Percentiles rank a stretch among this genome's conserved stretches.
These are phyloP conservation scores for Antedon mediterranea DNA, from an alignment of 53 echinoderm and acorn worm genomes.

Conservation along the genomic window DNA sequence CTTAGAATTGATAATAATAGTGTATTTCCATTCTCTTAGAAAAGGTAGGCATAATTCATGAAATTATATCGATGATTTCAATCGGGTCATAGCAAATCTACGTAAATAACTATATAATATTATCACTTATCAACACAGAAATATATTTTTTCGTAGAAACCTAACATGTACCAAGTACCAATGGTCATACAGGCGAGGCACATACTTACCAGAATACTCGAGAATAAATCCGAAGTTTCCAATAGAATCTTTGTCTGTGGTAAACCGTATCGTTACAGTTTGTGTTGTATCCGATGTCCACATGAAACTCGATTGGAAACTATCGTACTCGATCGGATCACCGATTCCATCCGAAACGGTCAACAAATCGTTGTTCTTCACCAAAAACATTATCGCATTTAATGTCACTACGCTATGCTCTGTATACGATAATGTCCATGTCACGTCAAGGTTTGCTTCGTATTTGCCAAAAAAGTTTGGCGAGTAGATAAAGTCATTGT, in stretches of 20 bases:
- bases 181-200: too few relatives aligned
- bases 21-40: too few relatives aligned
- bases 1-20: too few relatives aligned
- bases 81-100: too few relatives aligned
- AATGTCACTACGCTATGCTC: neutral
- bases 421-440: neutral
- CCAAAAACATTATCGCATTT: neutral
- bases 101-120: too few relatives aligned
- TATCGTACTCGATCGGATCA: neutral
- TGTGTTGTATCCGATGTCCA: neutral
- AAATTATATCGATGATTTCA: too few relatives aligned
- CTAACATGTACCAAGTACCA: too few relatives aligned
- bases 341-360: neutral
- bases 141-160: too few relatives aligned
- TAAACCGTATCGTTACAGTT: neutral
- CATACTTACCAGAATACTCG: neutral
- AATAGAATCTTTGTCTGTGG: neutral
- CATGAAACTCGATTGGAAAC: neutral
- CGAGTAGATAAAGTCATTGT: neutral
- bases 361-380: neutral
- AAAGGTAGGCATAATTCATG: too few relatives aligned
- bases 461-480: neutral
- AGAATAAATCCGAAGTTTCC: neutral
- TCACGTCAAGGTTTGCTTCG: neutral
- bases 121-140: too few relatives aligned